Conservation (phyloP, 2,797 vertebrate genomes). For the Megalops cyprinoides region DNA sequence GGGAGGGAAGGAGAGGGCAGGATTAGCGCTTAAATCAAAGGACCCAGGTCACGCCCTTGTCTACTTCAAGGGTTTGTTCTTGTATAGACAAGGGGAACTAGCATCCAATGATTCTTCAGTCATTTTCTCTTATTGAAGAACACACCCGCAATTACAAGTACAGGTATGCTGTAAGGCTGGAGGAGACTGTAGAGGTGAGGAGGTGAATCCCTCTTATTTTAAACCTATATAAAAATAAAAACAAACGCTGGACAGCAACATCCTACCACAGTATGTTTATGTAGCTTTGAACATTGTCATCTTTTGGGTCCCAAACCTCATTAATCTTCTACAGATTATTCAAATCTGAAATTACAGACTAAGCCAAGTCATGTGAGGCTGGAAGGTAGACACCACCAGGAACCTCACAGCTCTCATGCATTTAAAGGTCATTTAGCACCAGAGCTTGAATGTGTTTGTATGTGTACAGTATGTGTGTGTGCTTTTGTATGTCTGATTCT, state of each 20-base stretch:
- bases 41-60: slow-evolving; percentile 3
- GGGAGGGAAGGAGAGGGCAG: neutral
- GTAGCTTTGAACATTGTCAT: too few species aligned
- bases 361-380: too few species aligned
- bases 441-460: too few species aligned
- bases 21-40: neutral
- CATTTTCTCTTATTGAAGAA: neutral
- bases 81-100: neutral
- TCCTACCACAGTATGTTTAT: neutral
- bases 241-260: neutral
- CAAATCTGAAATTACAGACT: neutral
- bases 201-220: neutral
- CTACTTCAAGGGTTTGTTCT: slow-evolving; percentile 4
- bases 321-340: neutral
- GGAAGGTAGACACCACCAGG: neutral
- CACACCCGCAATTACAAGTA: too few species aligned
- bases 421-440: too few species aligned
- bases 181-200: neutral
- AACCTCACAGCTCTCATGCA: neutral
- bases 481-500: too few species aligned
- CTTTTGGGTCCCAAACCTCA: neutral
- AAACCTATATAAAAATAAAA: neutral
- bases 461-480: too few species aligned
- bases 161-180: too few species aligned
- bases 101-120: neutral